Conservation (phyloP, 1,140 invertebrate genomes). For the Colletes latitarsis region DNA sequence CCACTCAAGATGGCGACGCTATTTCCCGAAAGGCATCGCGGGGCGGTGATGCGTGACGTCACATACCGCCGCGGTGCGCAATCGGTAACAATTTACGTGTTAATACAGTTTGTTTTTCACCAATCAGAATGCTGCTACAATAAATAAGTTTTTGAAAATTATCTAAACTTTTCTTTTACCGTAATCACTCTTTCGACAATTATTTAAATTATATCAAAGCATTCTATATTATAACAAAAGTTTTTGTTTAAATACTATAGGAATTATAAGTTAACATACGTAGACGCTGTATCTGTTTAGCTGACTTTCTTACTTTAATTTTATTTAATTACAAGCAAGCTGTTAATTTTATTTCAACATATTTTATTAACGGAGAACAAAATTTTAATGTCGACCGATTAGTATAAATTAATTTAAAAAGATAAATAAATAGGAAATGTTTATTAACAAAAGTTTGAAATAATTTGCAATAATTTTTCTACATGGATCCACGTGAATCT, state of each 20-base stretch:
- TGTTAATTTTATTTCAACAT: neutral
- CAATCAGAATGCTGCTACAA: neutral
- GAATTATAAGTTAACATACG: neutral
- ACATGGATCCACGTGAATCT: neutral
- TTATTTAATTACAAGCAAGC: neutral
- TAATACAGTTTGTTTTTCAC: constrained; percentile 16
- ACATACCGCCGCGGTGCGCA: constrained; percentile 52
- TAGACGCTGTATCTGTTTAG: no score
- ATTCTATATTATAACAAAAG: neutral
- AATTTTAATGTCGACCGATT: no score
- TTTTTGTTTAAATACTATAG: neutral
- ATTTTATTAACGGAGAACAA: no score
- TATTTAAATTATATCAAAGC: neutral
- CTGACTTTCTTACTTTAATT: neutral
- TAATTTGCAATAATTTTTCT: neutral
- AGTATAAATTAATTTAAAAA: no score
- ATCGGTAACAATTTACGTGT: constrained; percentile 40
- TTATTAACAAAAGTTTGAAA: neutral
- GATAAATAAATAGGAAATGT: neutral
- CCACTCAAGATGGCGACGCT: constrained; percentile 78
- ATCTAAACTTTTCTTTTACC: neutral
- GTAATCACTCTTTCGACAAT: neutral
- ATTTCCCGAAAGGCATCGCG: constrained; percentile 73
- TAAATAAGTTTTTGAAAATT: neutral
- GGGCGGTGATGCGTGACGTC: constrained; percentile 74